Conservation (phyloP, 2,113 vertebrate genomes). For the Stomatorhinus ivindoensis region DNA sequence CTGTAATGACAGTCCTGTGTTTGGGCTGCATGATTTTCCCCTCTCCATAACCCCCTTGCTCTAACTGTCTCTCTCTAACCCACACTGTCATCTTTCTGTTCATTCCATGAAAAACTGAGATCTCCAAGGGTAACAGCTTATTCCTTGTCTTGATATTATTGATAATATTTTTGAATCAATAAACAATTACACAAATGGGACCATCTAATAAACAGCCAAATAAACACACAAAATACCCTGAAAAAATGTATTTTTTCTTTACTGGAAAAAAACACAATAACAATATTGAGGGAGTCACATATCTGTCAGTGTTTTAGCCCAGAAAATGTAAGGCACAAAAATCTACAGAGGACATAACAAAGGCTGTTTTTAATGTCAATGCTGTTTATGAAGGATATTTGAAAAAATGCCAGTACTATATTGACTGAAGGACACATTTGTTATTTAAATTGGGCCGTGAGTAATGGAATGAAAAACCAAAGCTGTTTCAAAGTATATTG, state of each 20-base stretch:
- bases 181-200: background rate
- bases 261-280: background rate
- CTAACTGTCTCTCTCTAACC: background rate
- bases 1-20: conserved; percentile 18
- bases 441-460: background rate
- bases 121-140: background rate
- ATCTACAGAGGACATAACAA: conserved; percentile 4
- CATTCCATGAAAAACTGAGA: background rate
- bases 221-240: background rate
- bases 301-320: background rate
- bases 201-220: background rate
- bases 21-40: background rate
- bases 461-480: background rate
- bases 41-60: background rate
- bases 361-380: conserved; percentile 14
- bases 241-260: background rate
- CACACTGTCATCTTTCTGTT: background rate
- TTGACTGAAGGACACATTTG: background rate
- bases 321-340: conserved; percentile 19
- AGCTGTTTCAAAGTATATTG: background rate
- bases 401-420: background rate
- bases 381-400: conserved; percentile 2
- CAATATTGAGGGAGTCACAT: background rate
- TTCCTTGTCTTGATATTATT: background rate
- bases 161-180: background rate